Conservation (phyloP, 1,140 invertebrate genomes). For the Elysia chlorotica region DNA sequence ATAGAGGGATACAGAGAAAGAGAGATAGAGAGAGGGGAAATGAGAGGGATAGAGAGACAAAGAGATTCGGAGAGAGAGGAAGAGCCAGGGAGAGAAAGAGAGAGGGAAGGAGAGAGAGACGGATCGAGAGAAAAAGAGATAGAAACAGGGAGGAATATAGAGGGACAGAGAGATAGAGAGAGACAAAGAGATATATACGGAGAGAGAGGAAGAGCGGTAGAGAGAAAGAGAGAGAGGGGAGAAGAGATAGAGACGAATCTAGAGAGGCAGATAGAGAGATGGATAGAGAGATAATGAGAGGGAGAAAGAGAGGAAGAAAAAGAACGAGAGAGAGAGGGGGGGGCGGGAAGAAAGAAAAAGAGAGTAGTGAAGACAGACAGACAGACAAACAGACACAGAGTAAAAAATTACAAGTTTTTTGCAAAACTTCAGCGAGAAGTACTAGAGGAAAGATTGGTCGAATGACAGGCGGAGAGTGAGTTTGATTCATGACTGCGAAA, state of each 20-base stretch:
- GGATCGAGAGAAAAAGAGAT: background rate
- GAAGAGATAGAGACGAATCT: constrained; percentile 71
- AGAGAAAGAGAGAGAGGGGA: constrained; percentile 77
- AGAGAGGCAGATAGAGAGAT: background rate
- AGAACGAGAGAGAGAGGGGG: background rate
- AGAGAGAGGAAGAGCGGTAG: constrained; percentile 33
- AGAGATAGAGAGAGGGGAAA: background rate
- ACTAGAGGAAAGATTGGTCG: no score
- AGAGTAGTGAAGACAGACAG: no score
- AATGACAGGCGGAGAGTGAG: no score
- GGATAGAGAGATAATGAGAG: background rate
- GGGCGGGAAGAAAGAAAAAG: no score
- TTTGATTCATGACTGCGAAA: no score
- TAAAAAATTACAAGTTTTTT: no score
- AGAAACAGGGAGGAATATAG: constrained; percentile 68
- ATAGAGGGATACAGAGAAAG: background rate
- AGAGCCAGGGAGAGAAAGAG: background rate
- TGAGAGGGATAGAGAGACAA: background rate
- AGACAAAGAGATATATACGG: constrained; percentile 83
- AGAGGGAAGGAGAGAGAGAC: constrained; percentile 7
- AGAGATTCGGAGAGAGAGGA: background rate
- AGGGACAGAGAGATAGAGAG: constrained; percentile 87
- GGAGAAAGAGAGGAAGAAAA: background rate
- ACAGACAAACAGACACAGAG: no score
- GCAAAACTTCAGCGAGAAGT: no score